Base-by-base conservation (phyloP, 2,113 vertebrate genomes). In the Corythoichthys intestinalis region DNA sequence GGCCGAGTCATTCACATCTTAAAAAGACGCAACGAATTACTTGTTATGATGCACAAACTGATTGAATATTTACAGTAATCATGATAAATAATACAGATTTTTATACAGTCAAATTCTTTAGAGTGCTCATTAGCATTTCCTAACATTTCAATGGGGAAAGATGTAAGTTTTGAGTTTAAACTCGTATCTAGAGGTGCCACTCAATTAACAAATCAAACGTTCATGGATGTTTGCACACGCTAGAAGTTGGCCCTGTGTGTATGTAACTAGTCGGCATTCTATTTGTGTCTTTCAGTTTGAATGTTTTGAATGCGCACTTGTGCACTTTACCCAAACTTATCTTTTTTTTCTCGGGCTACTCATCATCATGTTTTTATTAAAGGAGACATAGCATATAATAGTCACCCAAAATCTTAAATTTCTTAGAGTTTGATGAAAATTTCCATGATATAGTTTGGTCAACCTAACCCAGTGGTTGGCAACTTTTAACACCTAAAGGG, bases 251-350 rank as follows among this genome's bases (percentile, higher is more conserved):
- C 28, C 15, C 35, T 38, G 66, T 13, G 15, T 67, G 56, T 28
- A 9, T 47, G 50, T 46, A 34, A 34, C 41, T 48, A 12, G 81
- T 79, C 85, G 80, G 85, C 83, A 68, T 59, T 73, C 41, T 44
- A 44, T 44, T 64, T 82, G 75, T 54, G 72, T 82, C 70, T 57
- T 77, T 73, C 70, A 79, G 71, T 67, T 39, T 64, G 41, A 44
- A 44, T 44, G 61, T 82, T 86, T 79, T 81, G 77, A 82, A 84
- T 86, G 84, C 89, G 90, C 90, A 91, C 91, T 91, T 77, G 79
- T 87, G 91, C 91, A 92, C 91, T 93, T 92, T 93, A 92, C 81
- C 77, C 79, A 74, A 79, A 72, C 65, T 57, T 8, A 28, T 15
- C 58, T 38, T 53, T 75, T 46, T 50, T 37, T 71, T 66, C 44